Evolutionary conservation across 2,797 vertebrate genomes (phyloP), one percentile per base, ranked within the genome.

Genomic region (Nyctalus aviator): DNA sequence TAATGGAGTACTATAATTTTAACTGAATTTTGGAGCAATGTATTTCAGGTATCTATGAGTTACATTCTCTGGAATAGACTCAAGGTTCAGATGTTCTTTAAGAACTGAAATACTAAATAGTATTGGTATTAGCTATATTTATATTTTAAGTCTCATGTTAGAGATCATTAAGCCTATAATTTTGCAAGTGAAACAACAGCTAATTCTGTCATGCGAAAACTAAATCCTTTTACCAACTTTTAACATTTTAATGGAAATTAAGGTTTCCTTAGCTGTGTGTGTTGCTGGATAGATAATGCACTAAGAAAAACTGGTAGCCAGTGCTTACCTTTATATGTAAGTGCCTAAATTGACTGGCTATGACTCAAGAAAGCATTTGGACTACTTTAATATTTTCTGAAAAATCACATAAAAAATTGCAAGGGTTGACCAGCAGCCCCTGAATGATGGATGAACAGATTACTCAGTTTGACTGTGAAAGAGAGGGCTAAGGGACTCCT

Each of bases 1-100:
- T 88, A 96, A 95, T 84, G 44, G 75, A 55, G 23, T 68, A 32
- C 10, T 6, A 81, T 94, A 94, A 92, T 93, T 96, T 84, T 83
- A 83, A 88, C 69, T 95, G 90, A 95, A 93, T 93, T 91, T 95
- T 93, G 69, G 32, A 84, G 25, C 20, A 95, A 1, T 64, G 17
- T 37, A 59, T 90, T 90, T 15, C 55, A 95, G 35, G 32, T 88
- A 88, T 64, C 48, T 81, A 23, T 82, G 32, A 91, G n/a, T 59
- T 88, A 62, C 89, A 78, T 96, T 73, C 37, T 69, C 32, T 59
- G 53, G 86, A 93, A 59, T 50, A 75, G 44, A 6, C 55, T 84
- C 78, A 69, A 9, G n/a, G 75, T 48, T 84, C 44, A 55, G 18
- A 30, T 68, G 10, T 48, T 76, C 37, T 83, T 85, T 79, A 83